Evolutionary conservation across 2,797 vertebrate genomes (phyloP), one percentile per base, ranked within the genome.

Genomic region (Cheracebus regulus): DNA sequence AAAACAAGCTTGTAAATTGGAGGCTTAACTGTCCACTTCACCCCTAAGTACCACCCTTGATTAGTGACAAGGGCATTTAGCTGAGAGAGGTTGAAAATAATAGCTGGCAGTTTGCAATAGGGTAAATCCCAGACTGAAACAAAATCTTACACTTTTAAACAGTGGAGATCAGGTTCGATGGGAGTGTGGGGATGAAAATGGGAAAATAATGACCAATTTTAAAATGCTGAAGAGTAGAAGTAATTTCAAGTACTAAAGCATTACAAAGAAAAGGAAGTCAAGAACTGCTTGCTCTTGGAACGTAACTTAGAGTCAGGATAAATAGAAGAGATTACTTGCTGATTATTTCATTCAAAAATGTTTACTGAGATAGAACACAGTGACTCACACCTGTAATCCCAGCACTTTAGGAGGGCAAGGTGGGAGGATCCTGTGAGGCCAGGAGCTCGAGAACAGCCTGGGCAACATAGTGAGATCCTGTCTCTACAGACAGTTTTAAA

Each of bases 191-290:
- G 39, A 75, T n/a, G 44, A 76, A 95, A 85, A 95, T 26, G 41
- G 70, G 70, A 41, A 36, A 88, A 81, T 57, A n/a, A 86, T 44
- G 44, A 58, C 50, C 30, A 55, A n/a, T 93, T 90, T 81, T 19
- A 57, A 81, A 92, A 52, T 58, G 39, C 48, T 67, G 61, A 88
- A 88, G 20, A 10, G 8, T 87, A 48, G 48, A 92, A 93, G 36
- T 90, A 78, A 89, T 94, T 91, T 96, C 36, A 93, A 92, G 93
- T n/a, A 58, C 20, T 94, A 93, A 86, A 52, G 79, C 20, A 70
- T 88, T 93, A 52, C 39, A 36, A 96, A 87, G 46, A 85, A 89
- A 85, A 80, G 41, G 57, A 46, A 70, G 78, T 78, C 73, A 73
- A 80, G 61, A 95, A 88, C 48, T 41, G 17, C 39, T 93, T 94